Base-by-base conservation (phyloP, 2,113 vertebrate genomes). In the Ceyx melanurus region DNA sequence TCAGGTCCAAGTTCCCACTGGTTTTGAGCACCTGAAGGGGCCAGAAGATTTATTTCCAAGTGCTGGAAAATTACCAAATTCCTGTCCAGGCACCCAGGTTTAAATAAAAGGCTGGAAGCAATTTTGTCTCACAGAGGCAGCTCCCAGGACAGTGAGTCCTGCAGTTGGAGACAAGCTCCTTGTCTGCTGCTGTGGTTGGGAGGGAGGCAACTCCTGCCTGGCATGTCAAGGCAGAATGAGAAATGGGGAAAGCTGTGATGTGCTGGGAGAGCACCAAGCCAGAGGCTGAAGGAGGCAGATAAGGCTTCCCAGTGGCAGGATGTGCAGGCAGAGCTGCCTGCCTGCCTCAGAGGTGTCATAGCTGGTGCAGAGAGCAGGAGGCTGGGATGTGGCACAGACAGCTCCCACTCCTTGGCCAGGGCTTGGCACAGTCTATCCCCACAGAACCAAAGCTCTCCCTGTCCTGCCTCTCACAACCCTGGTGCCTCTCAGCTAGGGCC, bases 361-460 rank as follows among this genome's bases (percentile, higher is more conserved):
- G 48, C 48, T 77, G 42, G 28, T 29, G 74, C 0, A 0, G 45
- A 31, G 45, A 42, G 14, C 6, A 18, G 65, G 7, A 21, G 31
- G 19, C 45, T 31, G 71, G 67, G 15, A 62, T 2, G 31, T 5
- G 46, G 54, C 71, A 67, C 46, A 67, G 54, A 11, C 56, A 25
- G 51, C 5, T 40, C 25, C 21, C 1, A 0, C 18, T 56, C 19
- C 42, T 50, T 0, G 0, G 31, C 7, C 35, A 25, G 37, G 28
- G n/a, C 67, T 79, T 51, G 74, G 60, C 73, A 58, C 10, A 14
- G 29, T 12, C 37, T 37, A 14, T 9, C 42, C 53, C 56, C 19
- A n/a, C 60, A 65, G 25, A 80, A 5, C 26, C 37, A 33, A 48
- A 45, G 29, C 20, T 89, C 33, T 45, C 16, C 23, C 26, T 1